phyloP scores from a whole-genome alignment of 2,113 vertebrate genomes.

The Zingel zingel region DNA sequence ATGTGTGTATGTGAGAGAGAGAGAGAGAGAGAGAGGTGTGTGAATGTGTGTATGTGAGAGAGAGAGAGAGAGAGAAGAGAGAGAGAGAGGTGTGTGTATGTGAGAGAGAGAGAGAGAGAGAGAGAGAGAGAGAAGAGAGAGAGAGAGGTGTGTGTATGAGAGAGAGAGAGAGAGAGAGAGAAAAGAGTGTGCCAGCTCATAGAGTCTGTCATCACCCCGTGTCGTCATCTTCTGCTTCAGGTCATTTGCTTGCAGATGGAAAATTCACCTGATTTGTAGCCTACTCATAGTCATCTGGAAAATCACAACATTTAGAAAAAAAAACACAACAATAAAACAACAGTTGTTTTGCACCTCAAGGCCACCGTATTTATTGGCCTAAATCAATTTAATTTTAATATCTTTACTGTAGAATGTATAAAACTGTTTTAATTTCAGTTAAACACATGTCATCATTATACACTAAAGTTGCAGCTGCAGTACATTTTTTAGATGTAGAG shows the following conservation, averaged over 20 bases:
- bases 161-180: no score
- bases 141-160: no score
- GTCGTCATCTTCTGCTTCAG: not conserved
- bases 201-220: not conserved
- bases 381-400: no score
- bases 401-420: no score
- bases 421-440: no score
- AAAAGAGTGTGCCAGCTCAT: not conserved
- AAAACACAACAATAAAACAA: not conserved
- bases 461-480: no score
- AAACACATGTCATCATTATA: no score
- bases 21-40: not conserved
- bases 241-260: not conserved
- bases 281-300: not conserved
- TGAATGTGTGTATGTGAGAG: not conserved
- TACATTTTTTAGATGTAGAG: no score
- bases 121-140: no score
- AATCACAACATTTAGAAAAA: not conserved
- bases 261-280: not conserved
- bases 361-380: not conserved
- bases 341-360: not conserved
- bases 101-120: not conserved
- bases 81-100: not conserved
- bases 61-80: no score
- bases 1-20: no score